These are phyloP conservation scores for Drosophila kikkawai DNA, from an alignment of 1,140 invertebrate species.

Conservation along the genomic window DNA sequence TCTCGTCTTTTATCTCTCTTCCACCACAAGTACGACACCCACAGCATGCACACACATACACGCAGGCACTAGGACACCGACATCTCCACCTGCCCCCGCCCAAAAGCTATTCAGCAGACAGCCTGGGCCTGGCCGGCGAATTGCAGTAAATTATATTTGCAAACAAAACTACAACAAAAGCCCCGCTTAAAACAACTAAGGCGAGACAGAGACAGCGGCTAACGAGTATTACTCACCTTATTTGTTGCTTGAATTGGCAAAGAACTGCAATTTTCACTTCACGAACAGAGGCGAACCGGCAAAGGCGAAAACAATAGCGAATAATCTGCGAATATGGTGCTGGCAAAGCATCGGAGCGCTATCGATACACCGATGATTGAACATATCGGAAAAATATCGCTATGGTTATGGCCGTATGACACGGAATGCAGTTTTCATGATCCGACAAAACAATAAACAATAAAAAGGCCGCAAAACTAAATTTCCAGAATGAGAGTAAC, in stretches of 20 bases:
- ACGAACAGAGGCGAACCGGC: slow-evolving; percentile 27
- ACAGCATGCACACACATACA: slow-evolving; percentile 26
- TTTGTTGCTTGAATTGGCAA: slow-evolving; percentile 13
- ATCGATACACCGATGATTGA: too few relatives aligned
- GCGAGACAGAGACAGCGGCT: slow-evolving; percentile 10
- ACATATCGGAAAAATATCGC: too few relatives aligned
- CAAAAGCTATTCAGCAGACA: slow-evolving; percentile 17
- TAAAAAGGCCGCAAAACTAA: too few relatives aligned
- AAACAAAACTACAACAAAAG: slow-evolving; percentile 5
- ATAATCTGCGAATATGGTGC: too few relatives aligned
- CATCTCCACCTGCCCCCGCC: slow-evolving; percentile 9
- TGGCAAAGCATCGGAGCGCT: too few relatives aligned
- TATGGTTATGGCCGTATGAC: too few relatives aligned
- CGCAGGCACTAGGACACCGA: slow-evolving; percentile 4
- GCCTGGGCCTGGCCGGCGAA: slow-evolving; percentile 17
- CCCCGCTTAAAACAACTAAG: not conserved
- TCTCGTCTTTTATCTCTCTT: slow-evolving; percentile 49
- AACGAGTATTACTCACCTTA: slow-evolving; percentile 25
- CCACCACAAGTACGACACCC: slow-evolving; percentile 36
- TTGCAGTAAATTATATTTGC: slow-evolving; percentile 2
- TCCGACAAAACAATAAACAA: too few relatives aligned
- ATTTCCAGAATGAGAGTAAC: too few relatives aligned
- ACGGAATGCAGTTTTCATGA: too few relatives aligned
- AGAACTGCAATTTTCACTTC: slow-evolving; percentile 16
- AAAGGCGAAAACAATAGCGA: slow-evolving; percentile 35